phyloP scores from a whole-genome alignment of 2,888 invertebrate genomes.

The Acanthopleura granulata region DNA sequence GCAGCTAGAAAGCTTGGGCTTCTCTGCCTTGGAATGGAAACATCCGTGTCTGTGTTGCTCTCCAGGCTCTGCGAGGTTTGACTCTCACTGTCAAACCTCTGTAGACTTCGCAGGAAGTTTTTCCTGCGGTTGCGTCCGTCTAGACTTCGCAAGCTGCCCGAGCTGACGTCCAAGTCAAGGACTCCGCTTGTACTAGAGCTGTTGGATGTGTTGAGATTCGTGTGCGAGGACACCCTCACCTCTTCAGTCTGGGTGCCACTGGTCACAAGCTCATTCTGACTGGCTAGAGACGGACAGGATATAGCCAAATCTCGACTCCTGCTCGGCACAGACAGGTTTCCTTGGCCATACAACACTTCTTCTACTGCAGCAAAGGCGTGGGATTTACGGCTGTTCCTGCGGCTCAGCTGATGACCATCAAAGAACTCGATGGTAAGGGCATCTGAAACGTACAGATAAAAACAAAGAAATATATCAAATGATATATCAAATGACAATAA shows the following conservation, averaged over 20 bases:
- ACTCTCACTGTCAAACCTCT: constrained; percentile 30
- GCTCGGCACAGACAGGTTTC: not conserved
- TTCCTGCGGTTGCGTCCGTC: constrained; percentile 30
- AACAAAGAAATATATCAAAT: no score
- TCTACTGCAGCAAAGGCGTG: not conserved
- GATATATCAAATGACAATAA: no score
- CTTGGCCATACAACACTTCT: not conserved
- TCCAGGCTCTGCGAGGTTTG: constrained; percentile 32
- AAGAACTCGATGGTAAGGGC: constrained; percentile 51
- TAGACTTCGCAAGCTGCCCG: constrained; percentile 36
- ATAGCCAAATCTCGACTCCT: constrained; percentile 19
- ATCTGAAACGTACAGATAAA: constrained; percentile 39
- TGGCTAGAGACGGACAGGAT: constrained; percentile 27
- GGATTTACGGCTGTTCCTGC: constrained; percentile 10
- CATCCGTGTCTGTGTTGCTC: constrained; percentile 29
- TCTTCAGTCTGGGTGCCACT: constrained; percentile 24
- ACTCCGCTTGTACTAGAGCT: constrained; percentile 50
- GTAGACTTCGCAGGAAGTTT: constrained; percentile 32
- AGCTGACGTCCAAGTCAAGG: constrained; percentile 39
- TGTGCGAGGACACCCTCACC: not conserved
- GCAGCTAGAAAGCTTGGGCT: constrained; percentile 39
- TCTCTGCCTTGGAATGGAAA: constrained; percentile 25
- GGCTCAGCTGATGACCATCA: not conserved
- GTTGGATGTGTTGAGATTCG: constrained; percentile 42
- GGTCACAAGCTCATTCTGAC: constrained; percentile 19